phyloP scores from a whole-genome alignment of 2,888 invertebrate species.

The Rotaria magnacalcarata region DNA sequence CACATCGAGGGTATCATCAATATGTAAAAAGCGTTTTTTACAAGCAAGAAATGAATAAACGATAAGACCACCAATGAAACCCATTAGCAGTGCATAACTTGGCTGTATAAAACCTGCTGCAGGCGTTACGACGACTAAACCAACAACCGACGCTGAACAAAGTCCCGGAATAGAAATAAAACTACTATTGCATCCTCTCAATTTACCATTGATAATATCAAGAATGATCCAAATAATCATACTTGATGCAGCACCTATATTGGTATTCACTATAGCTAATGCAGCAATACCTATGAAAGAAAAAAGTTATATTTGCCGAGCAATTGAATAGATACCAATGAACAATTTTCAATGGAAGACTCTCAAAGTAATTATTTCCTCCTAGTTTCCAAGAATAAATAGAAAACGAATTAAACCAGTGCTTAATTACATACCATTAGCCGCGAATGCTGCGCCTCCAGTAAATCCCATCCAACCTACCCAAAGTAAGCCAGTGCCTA shows the following conservation, averaged over 20 bases:
- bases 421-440: neutral
- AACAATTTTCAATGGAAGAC: too few relatives aligned
- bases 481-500: neutral
- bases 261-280: slow-evolving; percentile 25
- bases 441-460: neutral
- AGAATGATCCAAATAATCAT: neutral
- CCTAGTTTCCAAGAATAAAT: neutral
- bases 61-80: neutral
- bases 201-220: neutral
- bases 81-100: neutral
- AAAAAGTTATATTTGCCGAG: too few relatives aligned
- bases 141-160: neutral
- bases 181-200: neutral
- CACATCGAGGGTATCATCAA: slow-evolving; percentile 3
- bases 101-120: neutral
- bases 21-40: neutral
- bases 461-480: neutral
- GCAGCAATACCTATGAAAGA: neutral
- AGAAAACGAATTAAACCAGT: too few relatives aligned
- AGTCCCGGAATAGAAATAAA: neutral
- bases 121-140: neutral
- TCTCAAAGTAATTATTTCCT: too few relatives aligned
- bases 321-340: too few relatives aligned
- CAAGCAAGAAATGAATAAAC: neutral
- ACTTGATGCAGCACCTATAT: slow-evolving; percentile 12